Conservation (phyloP, 2,888 invertebrate genomes). For the Nephrocerus scutellatus region DNA sequence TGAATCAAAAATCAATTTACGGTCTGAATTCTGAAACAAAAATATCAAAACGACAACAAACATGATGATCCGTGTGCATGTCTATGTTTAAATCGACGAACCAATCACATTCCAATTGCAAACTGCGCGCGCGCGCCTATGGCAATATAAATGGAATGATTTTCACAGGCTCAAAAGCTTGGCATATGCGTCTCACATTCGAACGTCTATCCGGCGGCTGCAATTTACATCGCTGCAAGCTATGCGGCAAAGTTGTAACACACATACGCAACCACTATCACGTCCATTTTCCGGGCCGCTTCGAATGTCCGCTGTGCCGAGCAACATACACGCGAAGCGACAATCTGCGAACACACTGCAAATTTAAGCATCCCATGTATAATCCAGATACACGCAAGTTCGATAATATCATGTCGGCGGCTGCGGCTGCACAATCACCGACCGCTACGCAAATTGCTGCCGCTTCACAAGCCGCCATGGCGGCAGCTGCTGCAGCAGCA, state of each 20-base stretch:
- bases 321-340: slow-evolving; percentile 88
- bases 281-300: slow-evolving; percentile 87
- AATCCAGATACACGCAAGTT: slow-evolving; percentile 82
- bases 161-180: slow-evolving; percentile 89
- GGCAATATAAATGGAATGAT: no score
- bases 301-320: slow-evolving; percentile 85
- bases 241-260: slow-evolving; percentile 91
- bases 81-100: no score
- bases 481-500: slow-evolving; percentile 46
- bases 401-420: slow-evolving; percentile 61
- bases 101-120: no score
- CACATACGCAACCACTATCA: slow-evolving; percentile 92
- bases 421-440: slow-evolving; percentile 50
- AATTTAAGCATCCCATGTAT: slow-evolving; percentile 84
- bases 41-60: slow-evolving; percentile 10
- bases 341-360: slow-evolving; percentile 87
- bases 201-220: slow-evolving; percentile 87
- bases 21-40: slow-evolving; percentile 11
- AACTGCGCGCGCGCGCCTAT: no score
- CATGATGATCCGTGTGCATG: no score
- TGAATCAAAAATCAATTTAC: slow-evolving; percentile 21
- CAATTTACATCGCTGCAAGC: slow-evolving; percentile 89
- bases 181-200: slow-evolving; percentile 92
- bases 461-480: slow-evolving; percentile 47
- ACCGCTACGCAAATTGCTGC: slow-evolving; percentile 52